These are phyloP conservation scores for Melanotaenia parkinsoni DNA, from an alignment of 2,797 vertebrate genomes.

Conservation along the genomic window DNA sequence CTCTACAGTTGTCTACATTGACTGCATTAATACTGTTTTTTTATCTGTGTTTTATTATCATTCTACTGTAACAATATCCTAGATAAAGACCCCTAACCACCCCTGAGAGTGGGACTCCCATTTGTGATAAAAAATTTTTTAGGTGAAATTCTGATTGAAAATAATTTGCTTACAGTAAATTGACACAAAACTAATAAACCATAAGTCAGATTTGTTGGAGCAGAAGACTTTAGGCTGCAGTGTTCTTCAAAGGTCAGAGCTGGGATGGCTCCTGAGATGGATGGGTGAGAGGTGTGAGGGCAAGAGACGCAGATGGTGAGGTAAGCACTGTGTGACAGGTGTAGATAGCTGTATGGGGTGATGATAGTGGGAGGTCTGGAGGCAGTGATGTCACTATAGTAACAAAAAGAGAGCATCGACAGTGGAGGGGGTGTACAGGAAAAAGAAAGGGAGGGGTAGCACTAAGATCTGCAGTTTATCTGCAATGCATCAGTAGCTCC, in stretches of 20 bases:
- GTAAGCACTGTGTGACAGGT: constrained; percentile 53
- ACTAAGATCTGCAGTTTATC: constrained; percentile 85
- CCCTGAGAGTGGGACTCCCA: background rate
- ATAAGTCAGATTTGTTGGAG: background rate
- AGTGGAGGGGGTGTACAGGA: constrained; percentile 33
- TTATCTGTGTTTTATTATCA: background rate
- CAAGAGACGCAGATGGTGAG: constrained; percentile 22
- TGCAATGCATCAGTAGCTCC: constrained; percentile 88
- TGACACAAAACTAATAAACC: background rate
- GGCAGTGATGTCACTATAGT: constrained; percentile 66
- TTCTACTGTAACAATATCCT: background rate
- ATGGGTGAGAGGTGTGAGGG: constrained; percentile 30
- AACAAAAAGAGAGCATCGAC: constrained; percentile 46
- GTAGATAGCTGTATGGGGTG: constrained; percentile 53
- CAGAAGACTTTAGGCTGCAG: constrained; percentile 6
- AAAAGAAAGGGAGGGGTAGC: constrained; percentile 74
- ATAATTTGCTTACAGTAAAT: background rate
- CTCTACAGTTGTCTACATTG: background rate
- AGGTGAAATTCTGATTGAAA: background rate
- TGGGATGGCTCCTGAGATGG: constrained; percentile 6
- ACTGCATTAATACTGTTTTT: background rate
- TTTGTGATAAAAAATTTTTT: background rate
- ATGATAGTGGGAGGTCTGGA: constrained; percentile 59
- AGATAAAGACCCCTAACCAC: background rate
- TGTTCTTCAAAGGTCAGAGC: constrained; percentile 27